Conservation (phyloP, 2,888 invertebrate genomes). For the Zygothrica quintamaculata region DNA sequence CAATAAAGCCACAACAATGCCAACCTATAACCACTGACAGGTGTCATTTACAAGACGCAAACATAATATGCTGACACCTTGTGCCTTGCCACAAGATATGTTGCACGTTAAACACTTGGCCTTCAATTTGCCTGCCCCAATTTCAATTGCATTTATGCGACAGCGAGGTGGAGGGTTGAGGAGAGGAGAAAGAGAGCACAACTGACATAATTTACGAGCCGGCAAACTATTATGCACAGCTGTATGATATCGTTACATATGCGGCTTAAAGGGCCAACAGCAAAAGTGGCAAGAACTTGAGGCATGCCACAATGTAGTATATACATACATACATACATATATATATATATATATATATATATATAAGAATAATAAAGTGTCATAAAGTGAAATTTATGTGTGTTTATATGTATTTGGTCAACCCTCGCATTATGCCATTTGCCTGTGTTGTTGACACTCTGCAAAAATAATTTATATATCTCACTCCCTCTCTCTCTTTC, state of each 20-base stretch:
- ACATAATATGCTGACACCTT: slow-evolving; percentile 41
- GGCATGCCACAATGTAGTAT: too few species aligned
- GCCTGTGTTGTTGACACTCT: slow-evolving; percentile 40
- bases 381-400: slow-evolving; percentile 55
- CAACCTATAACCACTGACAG: slow-evolving; percentile 38
- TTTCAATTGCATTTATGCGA: slow-evolving; percentile 15
- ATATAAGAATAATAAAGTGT: slow-evolving; percentile 9
- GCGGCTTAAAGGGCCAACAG: slow-evolving; percentile 17
- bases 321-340: too few species aligned
- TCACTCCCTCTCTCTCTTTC: too few species aligned
- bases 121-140: background rate
- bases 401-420: slow-evolving; percentile 11
- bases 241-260: too few species aligned
- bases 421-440: slow-evolving; percentile 27
- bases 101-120: too few species aligned
- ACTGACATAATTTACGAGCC: slow-evolving; percentile 45
- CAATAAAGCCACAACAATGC: slow-evolving; percentile 73
- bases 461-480: too few species aligned
- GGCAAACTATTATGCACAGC: too few species aligned
- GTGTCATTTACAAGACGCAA: slow-evolving; percentile 45
- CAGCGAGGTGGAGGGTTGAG: too few species aligned
- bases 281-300: too few species aligned
- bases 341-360: too few species aligned
- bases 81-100: slow-evolving; percentile 1
- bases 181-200: too few species aligned